Base-by-base conservation (phyloP, 2,888 invertebrate genomes). In the Agrotis segetum region DNA sequence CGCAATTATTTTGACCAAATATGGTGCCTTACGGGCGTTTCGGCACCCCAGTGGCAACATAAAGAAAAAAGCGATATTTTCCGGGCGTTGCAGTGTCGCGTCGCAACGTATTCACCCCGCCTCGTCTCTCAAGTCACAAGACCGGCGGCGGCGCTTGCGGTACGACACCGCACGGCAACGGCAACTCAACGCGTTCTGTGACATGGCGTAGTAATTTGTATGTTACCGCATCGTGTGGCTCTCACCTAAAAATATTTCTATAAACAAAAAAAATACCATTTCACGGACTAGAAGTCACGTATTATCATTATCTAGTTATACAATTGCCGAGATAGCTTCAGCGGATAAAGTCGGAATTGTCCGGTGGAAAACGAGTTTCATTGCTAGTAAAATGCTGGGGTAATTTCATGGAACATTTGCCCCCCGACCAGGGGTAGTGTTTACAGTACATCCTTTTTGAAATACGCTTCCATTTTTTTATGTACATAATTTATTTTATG, bases 381-480 rank as follows among this genome's bases (percentile, higher is more conserved):
- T 83, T 81, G 83, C 84, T 85, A 87, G 89, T 91, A 91, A 93
- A 93, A 92, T 88, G 91, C 90, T 90, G 88, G 91, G 90, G 92
- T 93, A 93, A 94, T 94, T 94, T 93, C 92, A 94, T 92, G 94
- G 92, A 89, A 93, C 93, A 93, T 94, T 94, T 92, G 91, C 91
- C 87, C 86, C 89, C 82, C 68, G 91, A 89, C 85, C 91, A 90
- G 88, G 90, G 91, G 90, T 90, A 91, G 88, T 92, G 92, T 93
- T 92, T 94, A 92, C 92, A 72, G 77, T 74, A 71, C 69, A 79
- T 83, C 73, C 68, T 69, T 71, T 72, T 53, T 85, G 79, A 85
- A 85, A 84, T 82, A 76, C 71, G 79, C 65, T 79, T 76, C 68
- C 70, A 84, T 78, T 86, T 85, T 85, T 85, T 85, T 78, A 84